Base-by-base conservation (phyloP, 2,113 vertebrate species). In the Ginglymostoma cirratum region DNA sequence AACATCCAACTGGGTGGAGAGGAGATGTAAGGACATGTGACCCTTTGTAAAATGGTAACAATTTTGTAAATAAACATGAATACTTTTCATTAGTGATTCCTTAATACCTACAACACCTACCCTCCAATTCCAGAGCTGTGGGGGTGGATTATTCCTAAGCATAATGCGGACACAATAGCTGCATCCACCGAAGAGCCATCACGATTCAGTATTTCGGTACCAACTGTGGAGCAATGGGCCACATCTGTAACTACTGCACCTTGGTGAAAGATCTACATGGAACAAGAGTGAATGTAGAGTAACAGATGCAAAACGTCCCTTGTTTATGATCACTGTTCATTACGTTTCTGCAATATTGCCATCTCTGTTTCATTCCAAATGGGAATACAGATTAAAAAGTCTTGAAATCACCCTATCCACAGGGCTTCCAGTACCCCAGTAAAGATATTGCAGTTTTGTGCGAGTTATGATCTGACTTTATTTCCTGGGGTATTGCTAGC, bases 101-200 rank as follows among this genome's bases (percentile, higher is more conserved):
- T 21, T 38, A 93, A 66, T 61, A 42, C 78, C n/a, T 78, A 10
- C 15, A 83, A 42, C 83, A 98, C 98, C 97, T 97, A 99, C 99
- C 99, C 99, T 66, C 99, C 99, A 5, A 99, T 98, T 42, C 99
- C 99, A 0, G 99, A 99, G 0, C 98, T 98, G 97, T 99, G 99
- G 0, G 99, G 99, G 96, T 99, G 98, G 96, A 99, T 97, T 0
- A 99, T 97, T 69, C 99, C 99, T 0, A 98, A 97, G 80, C 99
- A 99, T 96, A 99, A 98, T 48, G 98, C 98, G 0, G 99, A 98
- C 61, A 98, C 96, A 3, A 99, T 98, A 95, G 99, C 99, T 0
- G 99, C 99, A 0, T 99, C 99, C 67, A 99, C 99, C 0, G 99
- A 99, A 97, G 99, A 99, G 34, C 99, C 99, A 95, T 97, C 98